Conservation (phyloP, 2,797 vertebrate species). For the Oceanodroma leucorhoa region DNA sequence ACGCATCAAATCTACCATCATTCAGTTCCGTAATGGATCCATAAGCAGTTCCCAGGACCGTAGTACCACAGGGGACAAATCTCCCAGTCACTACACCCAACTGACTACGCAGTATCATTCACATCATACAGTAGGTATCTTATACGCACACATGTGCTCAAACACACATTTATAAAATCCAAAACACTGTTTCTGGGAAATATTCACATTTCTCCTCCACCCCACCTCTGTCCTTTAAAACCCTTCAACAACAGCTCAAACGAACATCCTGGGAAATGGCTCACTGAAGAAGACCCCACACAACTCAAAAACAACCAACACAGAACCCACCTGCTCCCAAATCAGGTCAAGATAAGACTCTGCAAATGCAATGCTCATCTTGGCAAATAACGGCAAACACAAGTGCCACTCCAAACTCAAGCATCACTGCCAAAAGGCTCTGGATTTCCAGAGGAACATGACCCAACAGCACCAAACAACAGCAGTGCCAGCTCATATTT, state of each 20-base stretch:
- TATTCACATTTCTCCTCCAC: background rate
- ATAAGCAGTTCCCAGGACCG: background rate
- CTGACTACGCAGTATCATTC: background rate
- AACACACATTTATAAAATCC: background rate
- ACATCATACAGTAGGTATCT: background rate
- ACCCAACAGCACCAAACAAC: background rate
- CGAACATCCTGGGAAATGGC: background rate
- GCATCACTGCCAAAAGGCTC: background rate
- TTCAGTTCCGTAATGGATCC: background rate
- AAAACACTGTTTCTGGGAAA: background rate
- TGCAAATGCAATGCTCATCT: background rate
- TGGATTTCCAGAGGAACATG: background rate
- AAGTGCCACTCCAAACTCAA: background rate
- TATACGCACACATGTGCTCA: rapidly evolving
- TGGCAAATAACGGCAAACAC: background rate
- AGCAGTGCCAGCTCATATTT: background rate
- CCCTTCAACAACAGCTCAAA: background rate
- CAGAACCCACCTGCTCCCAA: background rate
- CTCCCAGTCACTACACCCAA: background rate
- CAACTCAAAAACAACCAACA: background rate
- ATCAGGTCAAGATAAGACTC: background rate
- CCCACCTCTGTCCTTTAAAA: background rate
- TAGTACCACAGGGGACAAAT: background rate
- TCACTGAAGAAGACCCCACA: background rate
- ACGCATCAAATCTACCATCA: background rate